Percentiles rank a stretch among this genome's conserved stretches.
phyloP scores from a whole-genome alignment of 2,797 vertebrate species.

The Danio albolineatus region DNA sequence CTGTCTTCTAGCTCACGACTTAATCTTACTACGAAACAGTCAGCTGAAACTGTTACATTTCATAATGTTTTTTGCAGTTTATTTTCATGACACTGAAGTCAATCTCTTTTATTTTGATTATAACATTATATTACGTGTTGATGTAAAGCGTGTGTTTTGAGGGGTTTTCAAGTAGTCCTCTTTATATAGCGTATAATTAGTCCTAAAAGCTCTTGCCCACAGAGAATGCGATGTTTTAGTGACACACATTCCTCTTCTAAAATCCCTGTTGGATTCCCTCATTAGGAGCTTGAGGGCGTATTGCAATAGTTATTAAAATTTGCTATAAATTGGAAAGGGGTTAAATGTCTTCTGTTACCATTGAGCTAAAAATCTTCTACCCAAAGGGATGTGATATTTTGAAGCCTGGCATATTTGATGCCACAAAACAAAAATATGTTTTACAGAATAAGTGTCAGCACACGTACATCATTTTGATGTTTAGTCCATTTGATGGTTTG shows the following conservation, averaged over 20 bases:
- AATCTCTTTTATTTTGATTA: not conserved
- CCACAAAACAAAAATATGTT: not conserved
- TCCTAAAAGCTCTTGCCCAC: not conserved
- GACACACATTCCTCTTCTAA: slow-evolving; percentile 24
- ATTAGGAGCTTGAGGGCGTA: not conserved
- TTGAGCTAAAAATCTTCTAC: not conserved
- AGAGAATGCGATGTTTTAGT: slow-evolving; percentile 1
- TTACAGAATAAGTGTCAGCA: too few relatives aligned
- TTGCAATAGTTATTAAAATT: not conserved
- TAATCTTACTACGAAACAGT: too few relatives aligned
- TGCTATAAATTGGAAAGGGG: not conserved
- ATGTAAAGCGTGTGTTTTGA: not conserved
- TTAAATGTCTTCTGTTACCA: not conserved
- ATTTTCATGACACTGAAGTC: not conserved
- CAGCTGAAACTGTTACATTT: not conserved
- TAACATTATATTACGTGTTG: not conserved
- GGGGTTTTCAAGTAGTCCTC: not conserved
- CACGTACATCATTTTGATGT: too few relatives aligned
- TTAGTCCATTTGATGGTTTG: too few relatives aligned
- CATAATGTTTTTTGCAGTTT: not conserved
- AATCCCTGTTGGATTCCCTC: slow-evolving; percentile 15
- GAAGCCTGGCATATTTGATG: not conserved
- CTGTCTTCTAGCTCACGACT: not conserved
- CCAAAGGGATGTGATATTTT: not conserved
- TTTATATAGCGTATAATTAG: not conserved